Evolutionary conservation across 2,888 invertebrate species (phyloP), one percentile per base, ranked within the genome.

Genomic region (Acronicta alni): DNA sequence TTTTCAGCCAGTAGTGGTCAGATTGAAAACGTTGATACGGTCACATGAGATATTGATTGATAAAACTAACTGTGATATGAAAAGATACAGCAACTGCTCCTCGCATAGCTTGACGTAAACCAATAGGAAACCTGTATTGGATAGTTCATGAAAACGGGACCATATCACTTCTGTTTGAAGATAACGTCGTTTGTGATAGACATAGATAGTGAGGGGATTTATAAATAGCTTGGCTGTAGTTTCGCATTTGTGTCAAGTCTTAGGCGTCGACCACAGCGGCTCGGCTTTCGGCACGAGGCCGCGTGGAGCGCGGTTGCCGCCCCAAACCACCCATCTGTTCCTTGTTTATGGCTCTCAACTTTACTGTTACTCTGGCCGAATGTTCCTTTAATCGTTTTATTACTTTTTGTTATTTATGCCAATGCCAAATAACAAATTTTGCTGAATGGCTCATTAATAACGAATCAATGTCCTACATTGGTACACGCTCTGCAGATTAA

Each of bases 281-380:
- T 62, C 59, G 54, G 67, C 63, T 70, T 70, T 57, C 47, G 57
- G 46, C 53, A 43, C 54, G 64, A 55, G 51, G 57, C 49, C 39
- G 57, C 57, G 47, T 32, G 20, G 52, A 62, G 66, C 61, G 54
- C 43, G 60, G 63, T 58, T 55, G 38, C 48, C 69, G 53, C 62
- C 61, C 68, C 66, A 57, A 59, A 65, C 74, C 61, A 62, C 70
- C 74, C 78, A 81, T 77, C 79, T 80, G 80, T 72, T 78, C 66
- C 72, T 62, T 74, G 72, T 76, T 81, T 73, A 80, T 77, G 67
- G 57, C 74, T 61, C 59, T 26, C 63, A 72, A 80, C 76, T 77
- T 80, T 72, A 72, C 71, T 75, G 68, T 70, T 72, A 55, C 70
- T 57, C 52, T 61, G 58, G 61, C 63, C 65, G 70, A 71, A 75